phyloP scores from a whole-genome alignment of 2,797 vertebrate species.

The Avahi laniger region DNA sequence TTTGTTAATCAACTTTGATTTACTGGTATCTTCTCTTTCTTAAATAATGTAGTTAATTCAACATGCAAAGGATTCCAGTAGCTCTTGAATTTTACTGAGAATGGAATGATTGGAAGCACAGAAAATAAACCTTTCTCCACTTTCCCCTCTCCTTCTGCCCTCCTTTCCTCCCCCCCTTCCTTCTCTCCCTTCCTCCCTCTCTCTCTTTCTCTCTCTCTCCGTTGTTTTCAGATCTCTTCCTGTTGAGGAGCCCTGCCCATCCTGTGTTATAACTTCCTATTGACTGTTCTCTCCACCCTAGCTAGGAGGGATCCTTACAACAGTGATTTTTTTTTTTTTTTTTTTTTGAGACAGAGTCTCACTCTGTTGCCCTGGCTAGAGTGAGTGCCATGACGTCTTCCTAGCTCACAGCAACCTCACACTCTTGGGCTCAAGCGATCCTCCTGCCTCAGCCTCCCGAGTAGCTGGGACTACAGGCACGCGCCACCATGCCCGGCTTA shows the following conservation, averaged over 20 bases:
- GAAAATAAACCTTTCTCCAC: not conserved
- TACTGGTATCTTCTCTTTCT: not conserved
- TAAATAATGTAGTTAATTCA: not conserved
- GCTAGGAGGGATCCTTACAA: not conserved
- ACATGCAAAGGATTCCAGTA: not conserved
- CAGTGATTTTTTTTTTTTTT: no score
- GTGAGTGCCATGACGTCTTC: no score
- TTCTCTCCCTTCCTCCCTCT: not conserved
- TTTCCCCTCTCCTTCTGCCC: not conserved
- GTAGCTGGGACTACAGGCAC: no score
- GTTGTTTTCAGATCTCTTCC: conserved; percentile 48
- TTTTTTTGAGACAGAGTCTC: no score
- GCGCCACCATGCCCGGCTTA: no score
- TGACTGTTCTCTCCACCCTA: conserved; percentile 34
- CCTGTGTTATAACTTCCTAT: conserved; percentile 48
- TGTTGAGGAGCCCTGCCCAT: conserved; percentile 47
- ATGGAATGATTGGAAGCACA: not conserved
- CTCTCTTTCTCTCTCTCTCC: not conserved
- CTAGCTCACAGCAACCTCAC: no score
- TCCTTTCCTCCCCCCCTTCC: not conserved
- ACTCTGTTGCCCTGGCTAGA: no score
- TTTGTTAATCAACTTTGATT: not conserved
- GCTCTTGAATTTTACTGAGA: not conserved
- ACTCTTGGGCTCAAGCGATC: no score
- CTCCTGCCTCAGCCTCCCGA: no score